Conservation (phyloP, 2,888 invertebrate species). For the Timema podura region DNA sequence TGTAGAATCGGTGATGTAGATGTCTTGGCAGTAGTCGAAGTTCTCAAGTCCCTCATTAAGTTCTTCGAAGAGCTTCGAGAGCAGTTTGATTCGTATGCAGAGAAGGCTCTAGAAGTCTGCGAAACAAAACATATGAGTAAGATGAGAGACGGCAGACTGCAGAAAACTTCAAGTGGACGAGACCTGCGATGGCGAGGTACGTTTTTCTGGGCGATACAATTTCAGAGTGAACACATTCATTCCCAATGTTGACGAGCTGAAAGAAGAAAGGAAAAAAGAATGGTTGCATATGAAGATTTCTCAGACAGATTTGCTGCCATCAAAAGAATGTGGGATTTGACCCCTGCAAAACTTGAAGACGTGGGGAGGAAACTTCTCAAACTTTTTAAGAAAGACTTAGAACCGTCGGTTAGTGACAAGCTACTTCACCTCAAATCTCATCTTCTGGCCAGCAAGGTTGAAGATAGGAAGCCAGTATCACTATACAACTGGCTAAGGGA, state of each 20-base stretch:
- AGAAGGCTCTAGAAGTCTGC: not conserved
- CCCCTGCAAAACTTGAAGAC: no score
- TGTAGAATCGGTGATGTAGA: not conserved
- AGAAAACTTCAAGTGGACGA: no score
- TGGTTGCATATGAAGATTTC: not conserved
- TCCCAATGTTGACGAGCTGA: not conserved
- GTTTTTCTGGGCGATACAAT: no score
- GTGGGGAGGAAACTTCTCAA: no score
- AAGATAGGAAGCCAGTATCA: not conserved
- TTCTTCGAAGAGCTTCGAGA: constrained; percentile 3
- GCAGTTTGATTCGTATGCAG: constrained; percentile 9
- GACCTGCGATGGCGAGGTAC: no score
- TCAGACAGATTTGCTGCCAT: not conserved
- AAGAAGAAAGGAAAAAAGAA: not conserved
- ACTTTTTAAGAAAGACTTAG: no score
- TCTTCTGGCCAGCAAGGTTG: not conserved
- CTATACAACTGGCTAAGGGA: not conserved
- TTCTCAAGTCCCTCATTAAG: not conserved
- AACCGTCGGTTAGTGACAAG: no score
- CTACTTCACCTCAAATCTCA: not conserved
- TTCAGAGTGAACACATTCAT: no score
- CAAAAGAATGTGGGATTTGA: not conserved
- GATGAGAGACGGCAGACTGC: not conserved
- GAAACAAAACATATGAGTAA: not conserved
- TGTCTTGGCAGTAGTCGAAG: not conserved